Evolutionary conservation across 1,140 invertebrate species (phyloP), one percentile per base, ranked within the genome.

Genomic region (Leguminivora glycinivorella): DNA sequence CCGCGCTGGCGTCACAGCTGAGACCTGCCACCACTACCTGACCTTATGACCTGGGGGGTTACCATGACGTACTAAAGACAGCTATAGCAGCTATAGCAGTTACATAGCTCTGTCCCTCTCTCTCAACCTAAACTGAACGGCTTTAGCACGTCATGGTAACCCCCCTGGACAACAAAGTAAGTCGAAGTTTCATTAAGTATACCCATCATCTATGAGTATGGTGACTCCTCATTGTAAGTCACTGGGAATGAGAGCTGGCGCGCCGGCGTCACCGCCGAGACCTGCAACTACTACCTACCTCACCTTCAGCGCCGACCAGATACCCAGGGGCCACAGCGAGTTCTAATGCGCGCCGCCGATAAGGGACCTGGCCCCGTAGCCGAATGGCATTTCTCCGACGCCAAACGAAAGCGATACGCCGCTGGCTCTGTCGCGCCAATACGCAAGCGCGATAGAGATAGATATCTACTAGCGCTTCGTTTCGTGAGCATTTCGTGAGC

Each of bases 21-120:
- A 96, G 83, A 96, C 95, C 0, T 96, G 95, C 83, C 94, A 95
- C 70, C 95, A 96, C 82, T 96, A 96, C n/a, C n/a, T n/a, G n/a
- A n/a, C n/a, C n/a, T n/a, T n/a, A n/a, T n/a, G n/a, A n/a, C n/a
- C n/a, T n/a, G n/a, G n/a, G n/a, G n/a, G n/a, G n/a, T n/a, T n/a
- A n/a, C n/a, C n/a, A n/a, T n/a, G n/a, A n/a, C n/a, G n/a, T n/a
- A n/a, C n/a, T n/a, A n/a, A n/a, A n/a, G n/a, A n/a, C n/a, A n/a
- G n/a, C n/a, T n/a, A n/a, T n/a, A n/a, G n/a, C n/a, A n/a, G n/a
- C n/a, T n/a, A n/a, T n/a, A n/a, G n/a, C n/a, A n/a, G n/a, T n/a
- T n/a, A n/a, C n/a, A n/a, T n/a, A n/a, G n/a, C n/a, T n/a, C n/a
- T n/a, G n/a, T n/a, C n/a, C 82, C 85, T 96, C n/a, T 91, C 92